Percentiles rank a stretch among this genome's conserved stretches.
Evolutionary conservation across 2,113 vertebrate genomes (phyloP).

Genomic region (Daboia siamensis): DNA sequence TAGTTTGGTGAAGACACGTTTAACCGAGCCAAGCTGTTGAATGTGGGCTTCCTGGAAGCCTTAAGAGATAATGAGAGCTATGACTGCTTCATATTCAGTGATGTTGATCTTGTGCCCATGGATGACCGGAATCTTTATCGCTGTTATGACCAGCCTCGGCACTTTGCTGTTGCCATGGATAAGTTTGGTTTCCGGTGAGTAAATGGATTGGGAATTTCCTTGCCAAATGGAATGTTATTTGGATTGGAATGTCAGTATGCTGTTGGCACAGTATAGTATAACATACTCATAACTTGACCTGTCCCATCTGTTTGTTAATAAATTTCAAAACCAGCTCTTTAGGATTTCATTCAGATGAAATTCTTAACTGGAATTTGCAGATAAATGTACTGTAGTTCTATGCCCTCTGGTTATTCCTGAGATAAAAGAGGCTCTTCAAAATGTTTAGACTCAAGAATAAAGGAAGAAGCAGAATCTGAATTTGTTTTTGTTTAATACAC

Average conservation of each 20-base stretch:
- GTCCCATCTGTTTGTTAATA: background rate
- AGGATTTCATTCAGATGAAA: background rate
- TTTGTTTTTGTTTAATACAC: background rate
- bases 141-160: slow-evolving; percentile 94
- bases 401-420: background rate
- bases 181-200: slow-evolving; percentile 78
- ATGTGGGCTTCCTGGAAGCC: slow-evolving; percentile 91
- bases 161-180: slow-evolving; percentile 97
- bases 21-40: slow-evolving; percentile 94
- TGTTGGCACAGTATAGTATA: background rate
- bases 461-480: background rate
- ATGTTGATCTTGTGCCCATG: slow-evolving; percentile 98
- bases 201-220: background rate
- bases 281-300: background rate
- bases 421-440: background rate
- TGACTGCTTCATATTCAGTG: slow-evolving; percentile 98
- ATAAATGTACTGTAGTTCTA: background rate
- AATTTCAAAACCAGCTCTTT: background rate
- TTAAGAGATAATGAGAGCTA: slow-evolving; percentile 87
- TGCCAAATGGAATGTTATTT: background rate
- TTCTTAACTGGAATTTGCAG: background rate
- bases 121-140: slow-evolving; percentile 97
- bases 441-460: background rate
- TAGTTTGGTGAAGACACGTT: slow-evolving; percentile 96
- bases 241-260: background rate